Percentiles rank a stretch among this genome's conserved stretches.
Evolutionary conservation across 1,140 invertebrate genomes (phyloP).

Genomic region (Atta colombica): DNA sequence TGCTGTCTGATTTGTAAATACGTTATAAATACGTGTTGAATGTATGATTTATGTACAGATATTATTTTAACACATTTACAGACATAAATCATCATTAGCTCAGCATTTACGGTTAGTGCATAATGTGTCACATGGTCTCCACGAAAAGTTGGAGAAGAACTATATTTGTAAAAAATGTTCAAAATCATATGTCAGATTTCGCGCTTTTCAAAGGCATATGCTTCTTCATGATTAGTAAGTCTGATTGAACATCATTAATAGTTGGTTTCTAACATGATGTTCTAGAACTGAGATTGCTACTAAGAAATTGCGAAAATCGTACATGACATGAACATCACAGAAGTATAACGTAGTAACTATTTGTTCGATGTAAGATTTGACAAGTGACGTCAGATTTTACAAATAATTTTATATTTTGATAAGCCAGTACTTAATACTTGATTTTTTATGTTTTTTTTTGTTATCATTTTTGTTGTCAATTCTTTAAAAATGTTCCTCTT

Average conservation of each 20-base stretch:
- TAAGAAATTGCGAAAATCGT: neutral
- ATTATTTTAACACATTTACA: slow-evolving; percentile 60
- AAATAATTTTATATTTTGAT: slow-evolving; percentile 49
- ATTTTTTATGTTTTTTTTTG: slow-evolving; percentile 20
- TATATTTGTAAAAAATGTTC: slow-evolving; percentile 57
- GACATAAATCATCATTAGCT: slow-evolving; percentile 72
- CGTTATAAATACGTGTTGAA: neutral
- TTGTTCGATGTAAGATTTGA: neutral
- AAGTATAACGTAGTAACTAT: neutral
- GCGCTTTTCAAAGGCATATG: slow-evolving; percentile 63
- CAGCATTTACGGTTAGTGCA: slow-evolving; percentile 71
- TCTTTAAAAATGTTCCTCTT: slow-evolving; percentile 26
- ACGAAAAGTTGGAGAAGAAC: neutral
- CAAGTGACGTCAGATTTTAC: neutral
- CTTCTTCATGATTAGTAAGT: slow-evolving; percentile 51
- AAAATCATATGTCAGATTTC: slow-evolving; percentile 64
- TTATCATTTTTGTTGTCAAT: slow-evolving; percentile 3
- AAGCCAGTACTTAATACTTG: neutral
- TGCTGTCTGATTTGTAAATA: slow-evolving; percentile 7
- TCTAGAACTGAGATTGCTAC: neutral
- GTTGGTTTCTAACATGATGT: neutral
- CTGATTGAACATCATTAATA: neutral
- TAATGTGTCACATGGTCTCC: neutral
- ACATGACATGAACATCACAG: neutral
- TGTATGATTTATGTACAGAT: neutral